Base-by-base conservation (phyloP, 1,140 invertebrate genomes). In the Ceratina australensis region DNA sequence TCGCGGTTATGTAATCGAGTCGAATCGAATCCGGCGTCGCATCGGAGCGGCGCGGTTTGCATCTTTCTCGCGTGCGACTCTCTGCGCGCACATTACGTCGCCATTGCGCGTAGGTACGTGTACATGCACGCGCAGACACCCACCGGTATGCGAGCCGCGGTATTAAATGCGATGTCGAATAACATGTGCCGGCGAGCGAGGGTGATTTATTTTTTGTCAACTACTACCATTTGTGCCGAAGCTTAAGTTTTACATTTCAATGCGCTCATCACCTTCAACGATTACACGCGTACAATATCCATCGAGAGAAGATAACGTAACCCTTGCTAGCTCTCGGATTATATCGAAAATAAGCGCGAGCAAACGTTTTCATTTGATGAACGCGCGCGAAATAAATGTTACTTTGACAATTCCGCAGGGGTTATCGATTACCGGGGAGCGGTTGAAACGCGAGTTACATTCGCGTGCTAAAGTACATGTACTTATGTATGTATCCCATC, bases 1-100 rank as follows among this genome's bases (percentile, higher is more conserved):
- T 10, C 4, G 57, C 18, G 74, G 22, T 84, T 84, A 52, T 33
- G 82, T 67, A 84, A 84, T 73, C 52, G 52, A 3, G 16, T 54
- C 15, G 33, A 42, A 42, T 69, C 56, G 67, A 16, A 22, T 65
- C 8, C 20, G 33, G 33, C 33, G 33, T n/a, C 24, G 49, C 67
- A 33, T 26, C 28, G 47, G 15, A 24, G 2, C 24, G 47, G 15
- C 18, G 2, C 24, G 33, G n/a, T 59, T 67, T 59, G 63, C 72
- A 75, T 75, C 72, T 57, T 75, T 56, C 28, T 65, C 33, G 28
- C 26, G 50, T 18, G 22, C 47, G 47, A 16, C 2, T 15, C 16
- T 0, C 22, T 52, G 16, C 16, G 28, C 18, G 22, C 18, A 33
- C 47, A n/a, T 26, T 50, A 33, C 33, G 5, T 42, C 33, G 33